phyloP scores from a whole-genome alignment of 2,888 invertebrate genomes.

The Andrena bucephala region DNA sequence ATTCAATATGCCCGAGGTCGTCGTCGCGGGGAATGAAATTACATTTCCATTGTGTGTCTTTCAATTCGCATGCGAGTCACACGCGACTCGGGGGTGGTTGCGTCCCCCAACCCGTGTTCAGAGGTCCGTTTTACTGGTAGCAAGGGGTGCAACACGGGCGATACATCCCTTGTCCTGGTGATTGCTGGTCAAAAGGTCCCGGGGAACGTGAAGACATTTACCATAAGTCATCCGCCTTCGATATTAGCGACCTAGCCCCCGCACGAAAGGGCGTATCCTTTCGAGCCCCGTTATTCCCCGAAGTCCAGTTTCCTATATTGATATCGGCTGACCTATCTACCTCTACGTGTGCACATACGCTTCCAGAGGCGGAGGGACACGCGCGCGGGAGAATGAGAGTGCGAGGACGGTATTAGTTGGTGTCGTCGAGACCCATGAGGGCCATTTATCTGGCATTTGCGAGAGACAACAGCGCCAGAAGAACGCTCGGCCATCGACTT shows the following conservation, averaged over 20 bases:
- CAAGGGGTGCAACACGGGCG: constrained; percentile 30
- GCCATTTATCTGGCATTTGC: constrained; percentile 79
- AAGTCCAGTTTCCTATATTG: constrained; percentile 78
- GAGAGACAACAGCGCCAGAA: constrained; percentile 70
- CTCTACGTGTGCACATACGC: constrained; percentile 11
- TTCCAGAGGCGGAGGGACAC: constrained; percentile 30
- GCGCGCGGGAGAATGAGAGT: constrained; percentile 32
- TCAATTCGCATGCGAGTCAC: constrained; percentile 80
- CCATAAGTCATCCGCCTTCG: constrained; percentile 81
- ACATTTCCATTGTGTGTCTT: constrained; percentile 81
- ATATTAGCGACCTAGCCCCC: constrained; percentile 76
- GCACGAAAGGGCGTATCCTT: constrained; percentile 48
- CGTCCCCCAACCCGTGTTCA: constrained; percentile 45
- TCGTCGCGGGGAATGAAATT: constrained; percentile 73
- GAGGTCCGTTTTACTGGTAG: constrained; percentile 12
- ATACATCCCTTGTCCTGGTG: constrained; percentile 44
- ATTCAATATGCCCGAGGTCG: constrained; percentile 75
- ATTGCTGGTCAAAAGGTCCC: constrained; percentile 55
- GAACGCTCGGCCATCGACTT: constrained; percentile 73
- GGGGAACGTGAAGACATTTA: constrained; percentile 38
- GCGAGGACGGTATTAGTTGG: constrained; percentile 75
- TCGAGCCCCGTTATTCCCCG: constrained; percentile 54
- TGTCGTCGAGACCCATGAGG: constrained; percentile 76
- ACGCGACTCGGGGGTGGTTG: constrained; percentile 60
- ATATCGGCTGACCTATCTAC: constrained; percentile 66